Evolutionary conservation across 2,113 vertebrate species (phyloP).

Genomic region (Oncorhynchus nerka): DNA sequence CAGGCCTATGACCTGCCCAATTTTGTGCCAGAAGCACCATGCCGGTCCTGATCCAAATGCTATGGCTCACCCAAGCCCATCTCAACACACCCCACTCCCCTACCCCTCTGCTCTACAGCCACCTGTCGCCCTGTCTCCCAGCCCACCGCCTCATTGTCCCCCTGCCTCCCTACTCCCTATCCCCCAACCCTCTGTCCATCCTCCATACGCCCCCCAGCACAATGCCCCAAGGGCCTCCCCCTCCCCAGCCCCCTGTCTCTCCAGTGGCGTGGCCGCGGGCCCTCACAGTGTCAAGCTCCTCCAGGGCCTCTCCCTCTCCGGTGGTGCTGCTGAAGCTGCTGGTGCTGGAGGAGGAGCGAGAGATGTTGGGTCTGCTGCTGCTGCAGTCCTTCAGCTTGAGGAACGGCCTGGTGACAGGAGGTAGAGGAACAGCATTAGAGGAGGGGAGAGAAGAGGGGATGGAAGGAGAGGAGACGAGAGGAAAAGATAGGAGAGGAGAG

Average conservation of each 20-base stretch:
- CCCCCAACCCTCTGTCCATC: background rate
- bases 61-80: no score
- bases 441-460: background rate
- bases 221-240: background rate
- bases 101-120: no score
- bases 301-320: conserved; percentile 87
- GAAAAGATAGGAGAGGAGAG: no score
- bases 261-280: no score
- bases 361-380: conserved; percentile 84
- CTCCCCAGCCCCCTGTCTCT: no score
- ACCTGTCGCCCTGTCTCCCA: no score
- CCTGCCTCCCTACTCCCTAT: background rate
- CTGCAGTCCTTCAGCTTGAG: conserved; percentile 89
- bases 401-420: conserved; percentile 73
- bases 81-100: no score
- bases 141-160: background rate
- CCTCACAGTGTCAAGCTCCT: conserved; percentile 35
- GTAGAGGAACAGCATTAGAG: background rate
- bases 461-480: background rate
- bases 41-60: no score
- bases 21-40: no score
- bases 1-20: no score
- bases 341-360: conserved; percentile 94
- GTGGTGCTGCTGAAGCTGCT: conserved; percentile 97
- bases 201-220: background rate